Base-by-base conservation (phyloP, 1,140 invertebrate genomes). In the Dinothrombium tinctorium region DNA sequence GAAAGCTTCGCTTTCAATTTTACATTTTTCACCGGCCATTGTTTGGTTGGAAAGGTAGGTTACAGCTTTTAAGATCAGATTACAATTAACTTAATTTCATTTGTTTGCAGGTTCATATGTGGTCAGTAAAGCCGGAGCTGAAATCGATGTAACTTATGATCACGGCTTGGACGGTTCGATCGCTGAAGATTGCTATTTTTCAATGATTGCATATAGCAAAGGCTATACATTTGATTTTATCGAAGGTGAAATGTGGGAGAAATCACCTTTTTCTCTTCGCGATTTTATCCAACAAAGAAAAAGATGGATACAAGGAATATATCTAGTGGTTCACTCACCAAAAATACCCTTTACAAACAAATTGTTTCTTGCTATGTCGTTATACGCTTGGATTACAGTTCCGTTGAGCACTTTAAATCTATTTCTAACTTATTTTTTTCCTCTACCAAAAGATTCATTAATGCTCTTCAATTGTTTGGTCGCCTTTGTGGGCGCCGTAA, bases 1-100 rank as follows among this genome's bases (percentile, higher is more conserved):
- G 89, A 47, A 92, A 92, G 58, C 59, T 95, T 12, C 67, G 87
- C 52, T 71, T 89, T 46, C 84, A 92, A 56, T 86, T 96, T 51
- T 76, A 74, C 40, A 67, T 80, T 54, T 89, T 95, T 53, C 83
- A 94, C 55, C 84, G 83, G 54, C 89, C 90, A 8, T 62, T 92
- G 5, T 90, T 95, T 56, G 87, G 86, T 55, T 94, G 87, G 84
- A 98, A 98, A 65, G 87, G 84, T 38, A 82, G 69, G 79, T 82
- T 59, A 64, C 12, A n/a, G 3, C 20, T 33, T 33, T 17, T 2
- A 4, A 3, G 33, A 4, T 14, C 20, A 2, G 9, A n/a, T 12
- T 33, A n/a, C 11, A 17, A 17, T 9, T 23, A 22, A 3, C 1
- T n/a, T 33, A 21, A 15, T 36, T 36, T 36, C 11, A 12, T 17